Evolutionary conservation across 2,113 vertebrate species (phyloP).

Genomic region (Pedetes capensis): DNA sequence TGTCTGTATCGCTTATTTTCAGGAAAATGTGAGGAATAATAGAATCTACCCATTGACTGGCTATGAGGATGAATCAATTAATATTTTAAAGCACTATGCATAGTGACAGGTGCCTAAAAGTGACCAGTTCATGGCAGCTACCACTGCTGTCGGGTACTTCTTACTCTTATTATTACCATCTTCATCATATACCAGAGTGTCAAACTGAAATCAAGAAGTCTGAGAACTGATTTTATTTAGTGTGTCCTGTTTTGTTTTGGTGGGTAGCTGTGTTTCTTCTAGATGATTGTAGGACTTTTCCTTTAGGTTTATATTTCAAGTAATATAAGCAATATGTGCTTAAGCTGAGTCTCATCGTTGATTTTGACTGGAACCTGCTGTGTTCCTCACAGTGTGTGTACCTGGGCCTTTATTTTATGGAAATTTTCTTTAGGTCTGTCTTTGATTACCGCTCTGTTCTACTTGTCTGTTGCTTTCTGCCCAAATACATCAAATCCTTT

Average conservation of each 20-base stretch:
- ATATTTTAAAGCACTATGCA: background rate
- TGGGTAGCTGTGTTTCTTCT: background rate
- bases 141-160: background rate
- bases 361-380: background rate
- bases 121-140: fast-evolving
- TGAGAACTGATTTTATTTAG: background rate
- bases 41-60: background rate
- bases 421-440: background rate
- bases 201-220: background rate
- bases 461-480: background rate
- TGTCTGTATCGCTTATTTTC: background rate
- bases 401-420: background rate
- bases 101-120: background rate
- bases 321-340: background rate
- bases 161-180: background rate
- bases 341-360: background rate
- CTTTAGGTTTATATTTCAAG: background rate
- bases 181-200: background rate
- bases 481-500: background rate
- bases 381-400: background rate
- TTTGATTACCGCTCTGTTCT: background rate
- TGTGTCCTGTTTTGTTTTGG: background rate
- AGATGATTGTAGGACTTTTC: background rate
- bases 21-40: background rate
- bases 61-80: background rate